A percentile compares a stretch with the other conserved stretches of the same genome.
These are phyloP conservation scores for Stegostoma tigrinum DNA, from an alignment of 2,113 vertebrate species.

Conservation along the genomic window DNA sequence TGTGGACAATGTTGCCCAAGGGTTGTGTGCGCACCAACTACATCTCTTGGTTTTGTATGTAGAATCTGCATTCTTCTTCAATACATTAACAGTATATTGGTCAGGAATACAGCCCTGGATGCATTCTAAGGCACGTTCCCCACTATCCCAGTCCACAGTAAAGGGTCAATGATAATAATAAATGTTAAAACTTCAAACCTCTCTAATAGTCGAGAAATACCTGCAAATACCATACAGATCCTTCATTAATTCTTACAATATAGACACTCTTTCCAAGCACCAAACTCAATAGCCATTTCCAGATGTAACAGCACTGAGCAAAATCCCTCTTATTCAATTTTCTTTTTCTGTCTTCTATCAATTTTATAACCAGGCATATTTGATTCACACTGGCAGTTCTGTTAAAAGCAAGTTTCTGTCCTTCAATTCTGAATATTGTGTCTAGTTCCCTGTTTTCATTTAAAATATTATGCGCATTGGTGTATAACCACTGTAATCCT, in stretches of 20 bases:
- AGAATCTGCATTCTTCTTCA: neutral
- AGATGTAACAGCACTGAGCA: neutral
- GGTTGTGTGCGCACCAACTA: neutral
- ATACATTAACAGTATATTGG: no score
- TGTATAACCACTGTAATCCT: neutral
- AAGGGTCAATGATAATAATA: neutral
- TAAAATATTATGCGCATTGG: neutral
- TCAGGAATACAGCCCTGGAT: neutral
- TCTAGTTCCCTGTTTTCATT: neutral
- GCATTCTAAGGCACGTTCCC: neutral
- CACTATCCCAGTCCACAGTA: neutral
- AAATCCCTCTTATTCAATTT: neutral
- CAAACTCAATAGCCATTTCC: neutral
- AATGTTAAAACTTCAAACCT: neutral
- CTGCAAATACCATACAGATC: neutral
- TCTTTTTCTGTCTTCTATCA: neutral
- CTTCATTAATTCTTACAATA: neutral
- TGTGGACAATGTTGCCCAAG: neutral
- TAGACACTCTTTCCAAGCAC: neutral
- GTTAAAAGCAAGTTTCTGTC: neutral
- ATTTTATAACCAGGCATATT: neutral
- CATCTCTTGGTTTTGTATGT: neutral
- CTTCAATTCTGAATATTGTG: neutral
- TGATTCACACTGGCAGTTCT: neutral
- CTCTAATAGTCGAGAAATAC: neutral